Evolutionary conservation across 1,140 invertebrate species (phyloP), one percentile per base, ranked within the genome.

Genomic region (Hydropsyche tenuis): DNA sequence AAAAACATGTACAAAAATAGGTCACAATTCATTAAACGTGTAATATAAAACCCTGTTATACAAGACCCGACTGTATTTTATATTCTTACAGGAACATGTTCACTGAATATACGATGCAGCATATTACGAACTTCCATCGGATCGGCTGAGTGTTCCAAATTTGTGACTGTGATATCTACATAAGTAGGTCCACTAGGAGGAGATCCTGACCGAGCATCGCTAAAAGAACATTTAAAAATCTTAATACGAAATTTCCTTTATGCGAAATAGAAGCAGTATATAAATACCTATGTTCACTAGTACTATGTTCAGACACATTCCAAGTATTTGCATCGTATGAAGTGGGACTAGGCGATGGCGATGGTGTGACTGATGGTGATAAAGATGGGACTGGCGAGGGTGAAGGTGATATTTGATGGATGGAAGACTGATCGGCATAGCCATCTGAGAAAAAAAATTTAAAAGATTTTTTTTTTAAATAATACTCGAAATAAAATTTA

Each of bases 111-210:
- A n/a, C 73, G 27, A 48, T 77, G 73, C 20, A 77, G 51, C 76
- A 77, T 77, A 51, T 68, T 75, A 37, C 73, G 60, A 23, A 77
- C 76, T 22, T 74, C 62, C 0, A 60, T n/a, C 5, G 81, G 78
- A 16, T 85, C 82, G 56, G 81, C 82, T 0, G 82, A 81, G 46
- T 77, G 76, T 69, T 84, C 84, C 69, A 86, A 75, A 72, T 86
- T 86, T 51, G 82, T 79, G 5, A 86, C 83, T 23, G 83, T 86
- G 16, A 78, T 75, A 42, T 78, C 77, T 27, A 78, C 74, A 62
- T 60, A 77, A 3, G 73, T 64, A 0, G 76, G 76, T 6, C 69
- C 73, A 11, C 60, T 69, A 5, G 71, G 73, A 11, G 76, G 76
- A 25, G 76, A 77, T 18, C 73, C 73, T 22, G 76, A 77, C 48